Evolutionary conservation across 2,113 vertebrate species (phyloP).

Genomic region (Sminthopsis crassicaudata): DNA sequence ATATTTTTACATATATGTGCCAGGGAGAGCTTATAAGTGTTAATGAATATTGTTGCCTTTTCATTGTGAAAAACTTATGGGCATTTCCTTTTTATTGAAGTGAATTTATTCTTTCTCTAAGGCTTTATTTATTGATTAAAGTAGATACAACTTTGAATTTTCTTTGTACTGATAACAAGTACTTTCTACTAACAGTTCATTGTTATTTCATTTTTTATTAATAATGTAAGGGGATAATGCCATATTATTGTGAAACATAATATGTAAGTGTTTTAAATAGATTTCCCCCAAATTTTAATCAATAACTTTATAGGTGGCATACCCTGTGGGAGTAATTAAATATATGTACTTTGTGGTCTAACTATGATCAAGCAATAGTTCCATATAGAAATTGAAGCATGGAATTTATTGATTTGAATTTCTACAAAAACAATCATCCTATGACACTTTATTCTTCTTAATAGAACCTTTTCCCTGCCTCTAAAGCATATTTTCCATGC

Average conservation of each 20-base stretch:
- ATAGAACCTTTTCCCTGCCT: neutral
- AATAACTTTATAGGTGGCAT: neutral
- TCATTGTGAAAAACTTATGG: neutral
- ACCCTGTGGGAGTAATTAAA: neutral
- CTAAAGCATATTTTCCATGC: neutral
- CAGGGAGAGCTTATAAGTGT: neutral
- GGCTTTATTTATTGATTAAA: neutral
- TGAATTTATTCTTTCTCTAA: neutral
- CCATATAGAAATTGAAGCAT: neutral
- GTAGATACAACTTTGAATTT: neutral
- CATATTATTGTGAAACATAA: neutral
- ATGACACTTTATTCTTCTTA: neutral
- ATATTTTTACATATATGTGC: neutral
- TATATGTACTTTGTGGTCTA: neutral
- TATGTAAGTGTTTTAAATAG: neutral
- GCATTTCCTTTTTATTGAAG: conserved; percentile 29
- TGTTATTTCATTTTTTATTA: neutral
- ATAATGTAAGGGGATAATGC: neutral
- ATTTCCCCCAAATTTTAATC: neutral
- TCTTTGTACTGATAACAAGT: neutral
- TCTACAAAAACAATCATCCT: neutral
- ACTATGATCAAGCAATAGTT: neutral
- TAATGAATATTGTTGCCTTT: neutral
- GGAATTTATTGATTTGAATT: neutral
- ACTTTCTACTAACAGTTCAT: neutral